phyloP scores from a whole-genome alignment of 2,113 vertebrate species.

The Anarhynchus alexandrinus region DNA sequence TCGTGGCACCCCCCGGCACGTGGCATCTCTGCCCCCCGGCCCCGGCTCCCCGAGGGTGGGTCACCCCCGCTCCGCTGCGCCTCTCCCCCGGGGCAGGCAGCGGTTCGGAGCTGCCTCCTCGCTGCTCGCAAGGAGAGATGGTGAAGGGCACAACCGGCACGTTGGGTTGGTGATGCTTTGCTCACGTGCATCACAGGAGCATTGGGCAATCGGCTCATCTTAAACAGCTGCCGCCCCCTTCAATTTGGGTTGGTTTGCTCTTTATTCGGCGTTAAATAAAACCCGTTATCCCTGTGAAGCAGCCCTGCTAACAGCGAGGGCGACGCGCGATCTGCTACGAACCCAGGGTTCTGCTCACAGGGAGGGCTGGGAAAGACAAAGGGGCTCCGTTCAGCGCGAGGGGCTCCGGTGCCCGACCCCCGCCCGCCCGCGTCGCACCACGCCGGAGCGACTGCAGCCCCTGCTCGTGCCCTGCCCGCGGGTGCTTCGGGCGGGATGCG shows the following conservation, averaged over 20 bases:
- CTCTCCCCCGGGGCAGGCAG: fast-evolving
- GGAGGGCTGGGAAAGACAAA: background rate
- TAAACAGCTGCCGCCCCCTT: background rate
- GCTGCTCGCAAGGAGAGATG: background rate
- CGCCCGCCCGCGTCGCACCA: no score
- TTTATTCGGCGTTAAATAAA: background rate
- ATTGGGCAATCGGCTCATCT: background rate
- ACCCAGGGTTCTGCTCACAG: fast-evolving
- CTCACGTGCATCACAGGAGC: background rate
- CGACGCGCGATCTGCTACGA: background rate
- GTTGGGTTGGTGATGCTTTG: no score
- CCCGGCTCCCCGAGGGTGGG: background rate
- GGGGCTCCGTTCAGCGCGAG: background rate
- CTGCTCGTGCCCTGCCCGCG: background rate
- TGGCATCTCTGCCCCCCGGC: background rate
- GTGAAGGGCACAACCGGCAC: background rate
- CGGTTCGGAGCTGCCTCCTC: background rate
- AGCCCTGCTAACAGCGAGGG: background rate
- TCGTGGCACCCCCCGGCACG: fast-evolving
- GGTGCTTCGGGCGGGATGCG: no score
- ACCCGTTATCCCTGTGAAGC: background rate
- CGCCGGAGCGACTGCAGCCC: fast-evolving
- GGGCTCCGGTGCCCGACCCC: background rate
- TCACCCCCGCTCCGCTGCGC: no score
- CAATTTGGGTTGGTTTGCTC: background rate